These are phyloP conservation scores for Anthopleura sola DNA, from an alignment of 64 coral and sea anemone species.

Conservation along the genomic window DNA sequence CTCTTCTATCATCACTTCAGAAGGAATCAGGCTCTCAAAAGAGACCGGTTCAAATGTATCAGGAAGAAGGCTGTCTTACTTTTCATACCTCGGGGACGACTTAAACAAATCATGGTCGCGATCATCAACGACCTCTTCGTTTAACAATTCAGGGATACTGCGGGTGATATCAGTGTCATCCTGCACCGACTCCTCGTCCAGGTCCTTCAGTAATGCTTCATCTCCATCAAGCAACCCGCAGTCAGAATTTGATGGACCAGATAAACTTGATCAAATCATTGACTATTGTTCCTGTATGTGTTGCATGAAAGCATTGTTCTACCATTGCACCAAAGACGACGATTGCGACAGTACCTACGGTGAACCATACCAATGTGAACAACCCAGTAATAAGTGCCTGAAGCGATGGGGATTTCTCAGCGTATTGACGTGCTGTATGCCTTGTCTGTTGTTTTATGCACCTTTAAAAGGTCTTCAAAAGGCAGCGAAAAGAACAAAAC, in stretches of 20 bases:
- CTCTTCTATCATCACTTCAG: not conserved
- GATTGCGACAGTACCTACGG: slow-evolving; percentile 4
- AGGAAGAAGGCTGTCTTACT: not conserved
- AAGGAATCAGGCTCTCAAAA: not conserved
- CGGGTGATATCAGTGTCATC: not conserved
- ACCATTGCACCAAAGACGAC: slow-evolving; percentile 58
- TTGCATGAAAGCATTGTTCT: slow-evolving; percentile 56
- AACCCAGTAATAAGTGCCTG: not conserved
- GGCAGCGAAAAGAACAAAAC: not conserved
- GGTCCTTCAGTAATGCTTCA: not conserved
- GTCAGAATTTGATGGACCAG: not conserved
- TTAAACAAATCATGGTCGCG: not conserved
- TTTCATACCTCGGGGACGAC: not conserved
- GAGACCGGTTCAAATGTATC: too few species aligned
- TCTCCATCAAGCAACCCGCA: not conserved
- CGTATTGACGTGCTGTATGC: slow-evolving; percentile 10
- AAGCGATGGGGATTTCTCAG: slow-evolving; percentile 27
- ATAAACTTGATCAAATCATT: not conserved
- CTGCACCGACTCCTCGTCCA: not conserved
- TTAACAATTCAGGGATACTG: not conserved
- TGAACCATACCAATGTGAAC: slow-evolving; percentile 16
- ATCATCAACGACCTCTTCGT: not conserved
- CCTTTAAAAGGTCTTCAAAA: slow-evolving; percentile 16
- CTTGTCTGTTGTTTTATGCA: slow-evolving; percentile 36
- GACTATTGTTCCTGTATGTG: slow-evolving; percentile 64